Conservation (phyloP, 1,140 invertebrate genomes). For the Micrasema longulum region DNA sequence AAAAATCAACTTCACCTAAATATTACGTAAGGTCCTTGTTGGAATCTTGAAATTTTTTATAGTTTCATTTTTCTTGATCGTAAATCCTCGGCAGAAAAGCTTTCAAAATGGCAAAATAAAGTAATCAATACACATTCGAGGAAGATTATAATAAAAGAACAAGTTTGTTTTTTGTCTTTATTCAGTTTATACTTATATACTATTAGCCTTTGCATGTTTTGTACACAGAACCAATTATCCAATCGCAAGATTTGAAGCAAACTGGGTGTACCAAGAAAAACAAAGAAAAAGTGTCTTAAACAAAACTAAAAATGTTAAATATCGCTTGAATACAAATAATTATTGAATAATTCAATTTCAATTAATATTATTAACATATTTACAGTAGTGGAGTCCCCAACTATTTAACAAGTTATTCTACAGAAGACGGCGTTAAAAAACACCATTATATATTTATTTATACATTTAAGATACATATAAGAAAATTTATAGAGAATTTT, state of each 20-base stretch:
- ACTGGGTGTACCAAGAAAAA: constrained; percentile 41
- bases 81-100: too few species aligned
- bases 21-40: too few species aligned
- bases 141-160: constrained; percentile 7
- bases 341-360: constrained; percentile 43
- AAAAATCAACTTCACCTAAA: too few species aligned
- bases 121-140: too few species aligned
- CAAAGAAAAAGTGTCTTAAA: constrained; percentile 37
- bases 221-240: constrained; percentile 43
- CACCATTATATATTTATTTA: constrained; percentile 42
- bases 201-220: constrained; percentile 51
- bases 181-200: constrained; percentile 47
- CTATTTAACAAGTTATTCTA: constrained; percentile 39
- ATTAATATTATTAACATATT: constrained; percentile 52
- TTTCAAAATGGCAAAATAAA: too few species aligned
- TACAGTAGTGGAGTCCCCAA: constrained; percentile 42
- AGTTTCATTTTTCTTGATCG: too few species aligned
- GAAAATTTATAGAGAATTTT: constrained; percentile 13
- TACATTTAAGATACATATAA: constrained; percentile 44
- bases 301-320: constrained; percentile 45
- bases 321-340: constrained; percentile 45
- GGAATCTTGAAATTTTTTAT: too few species aligned
- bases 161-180: constrained; percentile 39
- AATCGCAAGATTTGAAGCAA: constrained; percentile 40
- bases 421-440: constrained; percentile 39